Evolutionary conservation across 2,797 vertebrate species (phyloP), one percentile per base, ranked within the genome.

Genomic region (Okamejei kenojei): DNA sequence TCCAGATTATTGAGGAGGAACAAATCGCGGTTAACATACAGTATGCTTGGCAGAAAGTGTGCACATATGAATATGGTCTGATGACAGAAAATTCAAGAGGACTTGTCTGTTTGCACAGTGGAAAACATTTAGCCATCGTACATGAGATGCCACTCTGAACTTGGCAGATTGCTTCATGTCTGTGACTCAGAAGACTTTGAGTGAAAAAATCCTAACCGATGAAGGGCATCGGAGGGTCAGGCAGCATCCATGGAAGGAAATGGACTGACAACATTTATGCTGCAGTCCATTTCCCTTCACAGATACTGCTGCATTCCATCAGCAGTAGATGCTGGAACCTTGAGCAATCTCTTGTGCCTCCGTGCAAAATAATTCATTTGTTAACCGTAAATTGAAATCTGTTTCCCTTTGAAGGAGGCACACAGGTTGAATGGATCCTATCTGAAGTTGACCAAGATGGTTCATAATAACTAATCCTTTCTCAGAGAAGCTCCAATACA

Each of bases 381-480:
- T 91, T 91, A 54, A 91, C 32, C 26, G 38, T 92, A 74, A 54
- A 45, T 58, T 23, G 38, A 73, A 76, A 54, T 54, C 71, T 26
- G 35, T 13, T 88, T 88, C 63, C 11, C 5, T 76, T 54, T 21
- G 71, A 74, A 54, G 38, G 71, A 54, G 38, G 54, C 26, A 2
- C 76, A 35, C 26, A 54, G 90, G 68, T 91, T 45, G 54, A 13
- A 10, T 76, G 90, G 35, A 26, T 74, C 38, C 23, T 29, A 26
- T 54, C 13, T 74, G 38, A 29, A 92, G n/a, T 92, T 74, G 74
- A 76, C 21, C 38, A 88, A 65, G 61, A 9, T 68, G n/a, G 63
- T 88, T 92, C 21, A 90, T n/a, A 35, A 54, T 6, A 13, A 74
- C 23, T 92, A 76, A 74, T 92, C 90, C 71, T n/a, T 91, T 91